Evolutionary conservation across 1,140 invertebrate species (phyloP).

Genomic region (Philopotamus ludificatus): DNA sequence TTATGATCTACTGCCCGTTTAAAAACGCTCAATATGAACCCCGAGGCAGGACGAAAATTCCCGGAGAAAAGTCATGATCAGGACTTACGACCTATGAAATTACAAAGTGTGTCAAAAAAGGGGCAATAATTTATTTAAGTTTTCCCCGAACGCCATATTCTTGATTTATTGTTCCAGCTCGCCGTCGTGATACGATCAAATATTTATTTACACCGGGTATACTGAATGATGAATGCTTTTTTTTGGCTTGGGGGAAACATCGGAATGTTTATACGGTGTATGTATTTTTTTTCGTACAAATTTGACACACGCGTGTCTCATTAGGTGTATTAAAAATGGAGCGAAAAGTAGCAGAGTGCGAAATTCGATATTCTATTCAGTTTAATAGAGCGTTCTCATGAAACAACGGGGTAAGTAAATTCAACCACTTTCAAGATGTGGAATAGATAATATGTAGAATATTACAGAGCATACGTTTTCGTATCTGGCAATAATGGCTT

Average conservation of each 20-base stretch:
- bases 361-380: neutral
- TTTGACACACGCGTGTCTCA: neutral
- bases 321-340: no score
- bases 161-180: slow-evolving; percentile 3
- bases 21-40: neutral
- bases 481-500: neutral
- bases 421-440: slow-evolving; percentile 11
- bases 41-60: neutral
- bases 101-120: slow-evolving; percentile 10
- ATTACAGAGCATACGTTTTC: neutral
- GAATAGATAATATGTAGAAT: slow-evolving; percentile 14
- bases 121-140: slow-evolving; percentile 12
- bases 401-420: slow-evolving; percentile 16
- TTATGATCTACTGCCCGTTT: no score
- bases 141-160: slow-evolving; percentile 7
- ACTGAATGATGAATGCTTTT: neutral
- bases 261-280: no score
- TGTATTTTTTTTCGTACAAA: no score
- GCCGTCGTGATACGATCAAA: slow-evolving; percentile 8
- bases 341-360: no score
- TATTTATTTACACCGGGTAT: slow-evolving; percentile 5
- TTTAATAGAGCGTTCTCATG: neutral
- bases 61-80: neutral
- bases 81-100: slow-evolving; percentile 12
- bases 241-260: no score